Base-by-base conservation (phyloP, 1,140 invertebrate species). In the Aricia agestis region DNA sequence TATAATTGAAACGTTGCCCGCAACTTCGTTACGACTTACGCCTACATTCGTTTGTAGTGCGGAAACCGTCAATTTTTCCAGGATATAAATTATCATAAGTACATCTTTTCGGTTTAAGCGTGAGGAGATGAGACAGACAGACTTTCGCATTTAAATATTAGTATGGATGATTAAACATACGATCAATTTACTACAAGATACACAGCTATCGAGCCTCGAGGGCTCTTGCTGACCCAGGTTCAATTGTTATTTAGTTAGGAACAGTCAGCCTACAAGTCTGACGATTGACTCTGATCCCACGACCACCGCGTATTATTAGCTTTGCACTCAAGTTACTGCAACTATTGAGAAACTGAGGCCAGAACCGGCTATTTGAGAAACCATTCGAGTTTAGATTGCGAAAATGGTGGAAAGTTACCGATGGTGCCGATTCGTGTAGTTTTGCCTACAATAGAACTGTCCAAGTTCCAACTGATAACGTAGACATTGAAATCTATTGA, bases 301-400 rank as follows among this genome's bases (percentile, higher is more conserved):
- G 85, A 86, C 79, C 76, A 73, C 76, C 77, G 79, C 77, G 79
- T 85, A 87, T 87, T 90, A 86, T 90, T 90, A 82, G 80, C 78
- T 74, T 75, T 89, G 82, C 82, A 85, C 83, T 89, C 82, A 78
- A 85, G 83, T 89, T 87, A 87, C 85, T 86, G 88, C 88, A 90
- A 87, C 78, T 79, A 68, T 89, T 90, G 82, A 73, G 86, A 90
- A 89, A 87, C 78, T 79, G 79, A 86, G 79, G 80, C 78, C 82
- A 85, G 78, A 88, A 84, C 85, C 81, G 85, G 80, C 86, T 81
- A 77, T 86, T 87, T 86, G 80, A 85, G 82, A 89, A 88, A 87
- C 80, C 84, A 83, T 86, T 82, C 80, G 73, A 85, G 80, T 80
- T 81, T 80, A 78, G 76, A 82, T 87, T 90, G 83, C 86, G 88